Conservation (phyloP, 1,140 invertebrate species). For the Lordiphosa clarofinis region DNA sequence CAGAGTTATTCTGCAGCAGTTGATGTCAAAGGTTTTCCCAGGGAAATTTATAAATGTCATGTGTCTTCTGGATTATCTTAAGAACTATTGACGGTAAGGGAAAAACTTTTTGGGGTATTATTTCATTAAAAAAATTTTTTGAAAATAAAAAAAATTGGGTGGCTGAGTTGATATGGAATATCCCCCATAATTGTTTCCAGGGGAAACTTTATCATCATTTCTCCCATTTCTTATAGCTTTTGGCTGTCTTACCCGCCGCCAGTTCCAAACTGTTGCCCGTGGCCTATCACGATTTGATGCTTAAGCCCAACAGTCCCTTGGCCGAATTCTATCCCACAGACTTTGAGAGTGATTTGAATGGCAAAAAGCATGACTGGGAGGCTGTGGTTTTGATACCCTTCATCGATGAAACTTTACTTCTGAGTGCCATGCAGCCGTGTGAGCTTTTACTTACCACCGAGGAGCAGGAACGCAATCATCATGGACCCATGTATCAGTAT, state of each 20-base stretch:
- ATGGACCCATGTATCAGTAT: constrained; percentile 92
- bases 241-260: constrained; percentile 95
- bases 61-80: no score
- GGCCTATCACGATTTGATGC: constrained; percentile 92
- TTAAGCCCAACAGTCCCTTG: constrained; percentile 89
- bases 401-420: constrained; percentile 90
- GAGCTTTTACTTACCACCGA: constrained; percentile 85
- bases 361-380: constrained; percentile 98
- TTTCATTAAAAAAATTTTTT: no score
- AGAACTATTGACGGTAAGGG: no score
- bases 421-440: constrained; percentile 88
- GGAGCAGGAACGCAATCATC: constrained; percentile 88
- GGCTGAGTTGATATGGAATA: no score
- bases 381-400: constrained; percentile 98
- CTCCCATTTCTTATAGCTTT: constrained; percentile 84
- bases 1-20: no score
- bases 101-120: no score
- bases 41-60: no score
- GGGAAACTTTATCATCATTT: no score
- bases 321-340: constrained; percentile 93
- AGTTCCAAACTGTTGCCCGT: constrained; percentile 89
- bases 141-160: no score
- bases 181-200: no score
- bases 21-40: no score
- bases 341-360: constrained; percentile 95